phyloP scores from a whole-genome alignment of 1,140 invertebrate genomes.

The Euwallacea fornicatus region DNA sequence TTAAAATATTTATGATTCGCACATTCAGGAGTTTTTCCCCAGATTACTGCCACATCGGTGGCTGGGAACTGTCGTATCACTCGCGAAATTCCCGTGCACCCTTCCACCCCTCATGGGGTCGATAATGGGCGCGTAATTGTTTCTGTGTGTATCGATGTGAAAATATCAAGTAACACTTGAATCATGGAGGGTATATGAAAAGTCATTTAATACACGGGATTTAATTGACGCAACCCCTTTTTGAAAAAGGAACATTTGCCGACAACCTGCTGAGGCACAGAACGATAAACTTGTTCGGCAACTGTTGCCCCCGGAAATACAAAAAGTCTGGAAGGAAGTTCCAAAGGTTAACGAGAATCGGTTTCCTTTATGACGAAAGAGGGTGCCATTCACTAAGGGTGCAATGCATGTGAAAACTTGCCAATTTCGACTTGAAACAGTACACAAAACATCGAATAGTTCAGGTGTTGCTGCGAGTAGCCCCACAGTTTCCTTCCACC shows the following conservation, averaged over 20 bases:
- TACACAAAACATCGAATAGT: too few relatives aligned
- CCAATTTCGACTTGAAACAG: too few relatives aligned
- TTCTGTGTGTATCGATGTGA: conserved; percentile 40
- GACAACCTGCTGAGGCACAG: conserved; percentile 33
- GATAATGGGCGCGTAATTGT: conserved; percentile 35
- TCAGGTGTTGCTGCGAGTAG: too few relatives aligned
- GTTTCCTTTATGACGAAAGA: conserved; percentile 10
- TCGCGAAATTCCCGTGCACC: conserved; percentile 25
- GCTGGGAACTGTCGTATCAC: conserved; percentile 24
- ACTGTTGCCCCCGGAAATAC: conserved; percentile 23
- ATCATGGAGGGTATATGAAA: conserved; percentile 29
- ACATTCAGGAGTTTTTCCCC: not conserved
- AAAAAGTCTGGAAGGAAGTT: conserved; percentile 29
- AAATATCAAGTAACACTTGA: conserved; percentile 44
- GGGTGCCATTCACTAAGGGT: not conserved
- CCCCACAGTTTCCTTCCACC: too few relatives aligned
- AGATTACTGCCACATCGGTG: conserved; percentile 8
- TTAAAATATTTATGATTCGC: too few relatives aligned
- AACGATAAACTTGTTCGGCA: conserved; percentile 29
- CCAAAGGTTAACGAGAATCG: conserved; percentile 21
- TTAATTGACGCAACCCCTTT: conserved; percentile 32
- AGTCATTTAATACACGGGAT: conserved; percentile 32
- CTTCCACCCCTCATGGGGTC: conserved; percentile 24
- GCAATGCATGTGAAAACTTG: too few relatives aligned
- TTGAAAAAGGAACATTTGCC: conserved; percentile 32